Base-by-base conservation (phyloP, 30 jellyfish, hydroid and myxozoan genomes). In the Chrysaora quinquecirrha region DNA sequence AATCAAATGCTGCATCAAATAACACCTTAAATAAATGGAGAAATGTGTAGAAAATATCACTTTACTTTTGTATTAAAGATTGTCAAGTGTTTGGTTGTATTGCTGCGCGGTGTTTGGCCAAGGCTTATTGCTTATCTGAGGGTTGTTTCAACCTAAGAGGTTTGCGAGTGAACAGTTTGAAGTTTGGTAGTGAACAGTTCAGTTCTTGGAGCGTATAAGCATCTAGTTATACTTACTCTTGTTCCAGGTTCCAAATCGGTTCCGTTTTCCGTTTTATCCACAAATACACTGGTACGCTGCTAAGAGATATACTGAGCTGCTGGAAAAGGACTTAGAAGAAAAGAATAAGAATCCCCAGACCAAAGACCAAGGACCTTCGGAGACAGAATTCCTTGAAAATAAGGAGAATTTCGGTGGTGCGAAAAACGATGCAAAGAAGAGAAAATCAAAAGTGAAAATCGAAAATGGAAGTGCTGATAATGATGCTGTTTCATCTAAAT, bases 241-340 rank as follows among this genome's bases (percentile, higher is more conserved):
- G 52, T 28, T 77, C 22, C 35, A 94, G 99, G 99, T 94, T 27
- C 99, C 99, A 9, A 77, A 85, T 32, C 84, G 87, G 7, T 84
- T 94, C 34, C 81, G 99, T 19, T 94, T 67, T 87, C 99, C 99
- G 24, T 94, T 94, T 78, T 94, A 88, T 38, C 82, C 97, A 0
- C 96, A 86, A 71, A 88, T 94, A 14, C 95, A 78, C 33, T 94
- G 99, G 99, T 94, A 94, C 64, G 88, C 90, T 23, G 95, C 96
- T 10, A 86, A 86, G 82, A 48, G 94, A 14, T 94, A 94, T 65
- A 90, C 85, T 14, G 99, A 94, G 70, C 35, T 75, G 29, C 89
- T 94, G 11, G 96, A 94, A 63, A 78, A 73, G 54, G 99, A 94
- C 79, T 30, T 67, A 34, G 99, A 94, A 31, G 62, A 71, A 23